Evolutionary conservation across 2,113 vertebrate genomes (phyloP).

Genomic region (Periophthalmus modestus): DNA sequence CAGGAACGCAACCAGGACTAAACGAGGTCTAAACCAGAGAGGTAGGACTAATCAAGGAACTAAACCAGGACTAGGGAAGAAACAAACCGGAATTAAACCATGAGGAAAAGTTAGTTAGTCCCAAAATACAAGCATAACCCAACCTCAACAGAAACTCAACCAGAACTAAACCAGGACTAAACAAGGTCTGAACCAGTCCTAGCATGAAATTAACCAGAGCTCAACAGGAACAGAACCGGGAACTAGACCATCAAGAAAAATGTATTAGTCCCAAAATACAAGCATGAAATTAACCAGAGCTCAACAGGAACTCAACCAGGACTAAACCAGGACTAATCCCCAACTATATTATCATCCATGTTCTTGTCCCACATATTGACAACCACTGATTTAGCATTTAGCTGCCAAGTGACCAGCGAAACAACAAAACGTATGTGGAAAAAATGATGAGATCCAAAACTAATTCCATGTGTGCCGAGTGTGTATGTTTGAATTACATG

Average conservation of each 20-base stretch:
- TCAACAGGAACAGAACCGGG: too few relatives aligned
- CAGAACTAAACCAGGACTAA: not conserved
- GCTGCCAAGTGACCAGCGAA: conserved; percentile 17
- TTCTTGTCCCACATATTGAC: not conserved
- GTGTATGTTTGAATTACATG: conserved; percentile 47
- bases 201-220: too few relatives aligned
- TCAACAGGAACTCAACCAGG: not conserved
- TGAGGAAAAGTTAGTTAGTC: too few relatives aligned
- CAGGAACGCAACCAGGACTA: too few relatives aligned
- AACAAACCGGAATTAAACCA: too few relatives aligned
- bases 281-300: not conserved
- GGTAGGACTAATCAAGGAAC: too few relatives aligned
- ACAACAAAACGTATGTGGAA: conserved; percentile 36
- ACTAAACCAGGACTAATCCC: not conserved
- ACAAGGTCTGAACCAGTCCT: too few relatives aligned
- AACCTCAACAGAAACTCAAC: not conserved
- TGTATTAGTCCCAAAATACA: too few relatives aligned
- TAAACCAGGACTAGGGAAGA: too few relatives aligned
- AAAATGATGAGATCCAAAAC: conserved; percentile 52
- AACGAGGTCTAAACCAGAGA: too few relatives aligned
- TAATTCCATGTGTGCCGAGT: conserved; percentile 50
- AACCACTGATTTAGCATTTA: not conserved
- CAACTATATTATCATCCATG: not conserved
- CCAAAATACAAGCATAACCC: too few relatives aligned
- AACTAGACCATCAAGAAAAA: too few relatives aligned